Evolutionary conservation across 2,888 invertebrate species (phyloP), one percentile per base, ranked within the genome.

Genomic region (Drosophila macrospina): DNA sequence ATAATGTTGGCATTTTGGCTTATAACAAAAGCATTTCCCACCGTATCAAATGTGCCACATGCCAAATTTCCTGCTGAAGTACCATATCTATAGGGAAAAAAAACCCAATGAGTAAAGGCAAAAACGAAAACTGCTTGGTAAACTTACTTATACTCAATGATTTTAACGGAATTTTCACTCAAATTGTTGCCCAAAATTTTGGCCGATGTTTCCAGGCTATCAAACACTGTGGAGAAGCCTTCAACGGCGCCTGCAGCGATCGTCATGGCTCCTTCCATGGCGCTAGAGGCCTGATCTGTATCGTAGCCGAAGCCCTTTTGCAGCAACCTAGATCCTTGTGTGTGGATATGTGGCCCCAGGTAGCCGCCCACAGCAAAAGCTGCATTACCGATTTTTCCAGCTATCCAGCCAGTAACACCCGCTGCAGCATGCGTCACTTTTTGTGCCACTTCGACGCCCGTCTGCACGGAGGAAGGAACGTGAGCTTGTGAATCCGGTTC

Each of bases 191-290:
- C 96, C 51, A 96, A 90, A 48, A 94, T 94, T 61, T 93, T 93
- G 1, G 96, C 96, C 0, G 96, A 96, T 48, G 93, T 93, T 85
- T 96, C 96, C 37, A 96, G 91, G 2, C 96, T 94, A 79, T 94
- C 92, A 89, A 95, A 96, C 10, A 96, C 94, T 0, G 95, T 95
- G 0, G 94, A 93, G 80, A 95, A 94, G 1, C 96, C 96, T 90
- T 94, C 94, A 0, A 95, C 93, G 15, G 95, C 95, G n/a, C 95
- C 95, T 0, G 95, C 94, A 0, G 95, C 95, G 6, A 96, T 94
- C 24, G 94, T 95, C 54, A 95, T 83, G 3, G 94, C 93, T 26
- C 93, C 93, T 69, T 94, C 94, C 90, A 92, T 91, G 80, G 93
- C 94, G 48, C 92, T 92, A 13, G 93, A 92, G 0, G 95, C 94